Percentiles rank a stretch among this genome's conserved stretches.
Evolutionary conservation across 2,797 vertebrate genomes (phyloP).

Genomic region (Triplophysa yarkandensis): DNA sequence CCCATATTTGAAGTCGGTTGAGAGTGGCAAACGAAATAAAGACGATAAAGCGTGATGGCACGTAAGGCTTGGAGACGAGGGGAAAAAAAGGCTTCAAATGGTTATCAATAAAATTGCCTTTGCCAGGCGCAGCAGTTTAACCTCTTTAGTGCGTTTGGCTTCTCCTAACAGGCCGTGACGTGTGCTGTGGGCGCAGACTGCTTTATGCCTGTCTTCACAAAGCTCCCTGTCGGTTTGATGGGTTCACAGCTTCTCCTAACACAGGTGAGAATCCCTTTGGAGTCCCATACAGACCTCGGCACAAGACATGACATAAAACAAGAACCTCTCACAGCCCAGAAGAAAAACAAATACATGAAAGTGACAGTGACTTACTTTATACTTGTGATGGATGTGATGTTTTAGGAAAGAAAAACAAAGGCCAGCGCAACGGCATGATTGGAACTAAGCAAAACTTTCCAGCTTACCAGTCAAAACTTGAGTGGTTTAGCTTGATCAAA

Average conservation of each 20-base stretch:
- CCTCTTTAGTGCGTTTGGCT: slow-evolving; percentile 74
- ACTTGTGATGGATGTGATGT: slow-evolving; percentile 37
- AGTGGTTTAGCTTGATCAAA: too few relatives aligned
- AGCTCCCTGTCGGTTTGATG: slow-evolving; percentile 69
- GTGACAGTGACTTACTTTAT: slow-evolving; percentile 37
- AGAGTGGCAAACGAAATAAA: slow-evolving; percentile 74
- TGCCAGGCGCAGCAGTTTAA: slow-evolving; percentile 79
- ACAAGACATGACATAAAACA: slow-evolving; percentile 65
- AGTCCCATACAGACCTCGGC: slow-evolving; percentile 68
- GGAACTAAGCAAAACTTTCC: slow-evolving; percentile 57
- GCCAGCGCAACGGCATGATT: slow-evolving; percentile 4
- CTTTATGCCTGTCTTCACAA: slow-evolving; percentile 73
- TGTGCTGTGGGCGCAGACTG: slow-evolving; percentile 67
- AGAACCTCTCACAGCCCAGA: slow-evolving; percentile 43
- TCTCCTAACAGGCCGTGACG: slow-evolving; percentile 77
- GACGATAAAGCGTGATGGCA: slow-evolving; percentile 69
- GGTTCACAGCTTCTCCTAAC: slow-evolving; percentile 72
- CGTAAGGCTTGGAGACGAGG: slow-evolving; percentile 58
- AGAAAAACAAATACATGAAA: slow-evolving; percentile 54
- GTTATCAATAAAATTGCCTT: slow-evolving; percentile 78
- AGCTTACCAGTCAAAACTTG: too few relatives aligned
- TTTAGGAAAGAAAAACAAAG: slow-evolving; percentile 34
- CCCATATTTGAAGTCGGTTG: slow-evolving; percentile 72
- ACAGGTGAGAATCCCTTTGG: slow-evolving; percentile 68
- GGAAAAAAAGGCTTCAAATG: slow-evolving; percentile 73